A percentile compares a stretch with the other conserved stretches of the same genome.
Evolutionary conservation across 1,140 invertebrate species (phyloP).

Genomic region (Calephelis virginiensis): DNA sequence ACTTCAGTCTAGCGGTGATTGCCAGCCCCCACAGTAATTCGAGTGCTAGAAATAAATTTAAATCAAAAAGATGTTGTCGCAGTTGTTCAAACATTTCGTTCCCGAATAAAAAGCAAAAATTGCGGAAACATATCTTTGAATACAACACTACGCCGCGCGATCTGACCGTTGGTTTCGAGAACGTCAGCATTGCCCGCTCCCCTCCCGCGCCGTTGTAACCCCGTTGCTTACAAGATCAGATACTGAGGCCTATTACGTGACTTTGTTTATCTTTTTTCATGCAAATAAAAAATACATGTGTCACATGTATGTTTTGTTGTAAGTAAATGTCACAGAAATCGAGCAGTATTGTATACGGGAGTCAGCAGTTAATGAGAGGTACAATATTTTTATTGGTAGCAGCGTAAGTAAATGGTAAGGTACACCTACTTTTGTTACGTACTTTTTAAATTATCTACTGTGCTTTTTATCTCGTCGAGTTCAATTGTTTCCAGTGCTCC

Average conservation of each 20-base stretch:
- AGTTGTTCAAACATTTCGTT: slow-evolving; percentile 28
- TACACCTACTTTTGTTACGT: too few species aligned
- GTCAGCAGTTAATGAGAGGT: too few species aligned
- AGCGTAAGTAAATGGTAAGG: too few species aligned
- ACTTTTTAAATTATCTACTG: too few species aligned
- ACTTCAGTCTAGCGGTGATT: too few species aligned
- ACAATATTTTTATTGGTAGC: too few species aligned
- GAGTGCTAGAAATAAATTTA: slow-evolving; percentile 29
- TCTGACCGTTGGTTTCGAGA: slow-evolving; percentile 32
- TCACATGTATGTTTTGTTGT: too few species aligned
- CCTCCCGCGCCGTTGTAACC: neutral
- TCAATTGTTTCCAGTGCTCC: slow-evolving; percentile 38
- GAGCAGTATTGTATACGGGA: too few species aligned
- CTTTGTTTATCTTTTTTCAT: neutral
- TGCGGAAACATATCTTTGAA: slow-evolving; percentile 22
- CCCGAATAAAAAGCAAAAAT: slow-evolving; percentile 18
- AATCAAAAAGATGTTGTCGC: slow-evolving; percentile 33
- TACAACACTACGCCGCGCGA: slow-evolving; percentile 32
- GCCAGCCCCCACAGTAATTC: slow-evolving; percentile 24
- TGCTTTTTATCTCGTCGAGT: slow-evolving; percentile 22
- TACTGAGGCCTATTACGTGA: neutral
- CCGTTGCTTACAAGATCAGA: slow-evolving; percentile 2
- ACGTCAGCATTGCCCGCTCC: slow-evolving; percentile 7
- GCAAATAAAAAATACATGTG: neutral
- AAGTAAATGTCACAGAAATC: too few species aligned